Evolutionary conservation across 30 jellyfish, hydroid and myxozoan species (phyloP).

Genomic region (Cassiopea andromeda): DNA sequence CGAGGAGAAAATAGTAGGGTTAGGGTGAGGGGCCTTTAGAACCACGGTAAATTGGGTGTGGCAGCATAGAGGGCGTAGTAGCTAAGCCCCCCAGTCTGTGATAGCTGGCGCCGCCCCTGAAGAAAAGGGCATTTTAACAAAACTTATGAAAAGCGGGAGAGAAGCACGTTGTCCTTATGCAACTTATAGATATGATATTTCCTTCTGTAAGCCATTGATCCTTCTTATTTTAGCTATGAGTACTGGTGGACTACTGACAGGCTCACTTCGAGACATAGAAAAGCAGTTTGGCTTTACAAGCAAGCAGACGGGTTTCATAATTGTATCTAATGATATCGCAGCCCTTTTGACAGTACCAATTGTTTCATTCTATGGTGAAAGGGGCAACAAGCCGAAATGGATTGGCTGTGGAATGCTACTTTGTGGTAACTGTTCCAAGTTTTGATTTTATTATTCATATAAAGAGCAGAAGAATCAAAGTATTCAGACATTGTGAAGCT

Average conservation of each 20-base stretch:
- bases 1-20: too few relatives aligned
- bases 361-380: constrained; percentile 66
- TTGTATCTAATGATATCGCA: constrained; percentile 71
- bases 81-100: too few relatives aligned
- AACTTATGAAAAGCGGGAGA: too few relatives aligned
- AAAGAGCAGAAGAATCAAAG: too few relatives aligned
- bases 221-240: constrained; percentile 50
- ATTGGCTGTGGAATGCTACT: constrained; percentile 65
- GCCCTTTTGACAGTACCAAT: constrained; percentile 65
- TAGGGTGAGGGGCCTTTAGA: too few relatives aligned
- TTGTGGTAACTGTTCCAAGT: constrained; percentile 38
- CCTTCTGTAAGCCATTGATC: neutral
- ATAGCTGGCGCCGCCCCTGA: too few relatives aligned
- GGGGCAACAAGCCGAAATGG: constrained; percentile 84
- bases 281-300: constrained; percentile 82
- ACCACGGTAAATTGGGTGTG: too few relatives aligned
- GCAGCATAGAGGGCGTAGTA: too few relatives aligned
- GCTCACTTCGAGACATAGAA: constrained; percentile 74
- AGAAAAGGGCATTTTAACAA: too few relatives aligned
- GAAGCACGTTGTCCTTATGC: too few relatives aligned
- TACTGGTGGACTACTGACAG: constrained; percentile 64
- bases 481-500: too few relatives aligned
- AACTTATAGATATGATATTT: too few relatives aligned
- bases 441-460: neutral
- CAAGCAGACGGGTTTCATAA: constrained; percentile 61